A percentile compares a stretch with the other conserved stretches of the same genome.
Conservation (phyloP, 2,888 invertebrate species). For the Eumacrocentrus americanus region DNA sequence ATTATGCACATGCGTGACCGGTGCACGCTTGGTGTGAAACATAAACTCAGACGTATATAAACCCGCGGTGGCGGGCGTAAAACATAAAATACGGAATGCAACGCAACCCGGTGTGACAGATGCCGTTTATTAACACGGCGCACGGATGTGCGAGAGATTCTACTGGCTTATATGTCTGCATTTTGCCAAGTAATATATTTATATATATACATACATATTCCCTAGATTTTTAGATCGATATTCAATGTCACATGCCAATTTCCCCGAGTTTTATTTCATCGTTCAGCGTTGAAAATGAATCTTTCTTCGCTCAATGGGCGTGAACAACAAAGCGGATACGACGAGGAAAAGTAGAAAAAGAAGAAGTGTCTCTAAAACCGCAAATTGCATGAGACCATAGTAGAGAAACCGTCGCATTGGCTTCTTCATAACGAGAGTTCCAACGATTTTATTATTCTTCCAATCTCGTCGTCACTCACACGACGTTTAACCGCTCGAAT, state of each 20-base stretch:
- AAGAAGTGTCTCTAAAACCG: too few species aligned
- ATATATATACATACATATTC: conserved; percentile 6
- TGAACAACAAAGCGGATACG: too few species aligned
- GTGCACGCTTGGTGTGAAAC: conserved; percentile 58
- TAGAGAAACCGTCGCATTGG: not conserved
- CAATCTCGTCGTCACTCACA: not conserved
- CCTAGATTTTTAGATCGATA: not conserved
- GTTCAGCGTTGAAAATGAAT: not conserved
- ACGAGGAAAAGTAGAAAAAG: conserved; percentile 9
- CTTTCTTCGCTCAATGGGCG: not conserved
- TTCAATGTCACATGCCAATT: not conserved
- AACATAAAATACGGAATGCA: conserved; percentile 58
- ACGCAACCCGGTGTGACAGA: conserved; percentile 56
- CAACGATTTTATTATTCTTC: conserved; percentile 12
- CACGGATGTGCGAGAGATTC: conserved; percentile 24
- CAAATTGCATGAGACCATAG: too few species aligned
- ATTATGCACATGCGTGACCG: conserved; percentile 46
- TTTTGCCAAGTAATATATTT: conserved; percentile 1
- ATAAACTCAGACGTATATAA: conserved; percentile 57
- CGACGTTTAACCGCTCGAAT: conserved; percentile 25
- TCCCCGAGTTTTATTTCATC: not conserved
- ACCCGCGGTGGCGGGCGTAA: conserved; percentile 49
- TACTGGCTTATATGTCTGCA: conserved; percentile 13
- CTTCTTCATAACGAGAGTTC: not conserved
- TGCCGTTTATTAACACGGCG: conserved; percentile 58